Conservation (phyloP, 2,113 vertebrate species). For the Burhinus oedicnemus region DNA sequence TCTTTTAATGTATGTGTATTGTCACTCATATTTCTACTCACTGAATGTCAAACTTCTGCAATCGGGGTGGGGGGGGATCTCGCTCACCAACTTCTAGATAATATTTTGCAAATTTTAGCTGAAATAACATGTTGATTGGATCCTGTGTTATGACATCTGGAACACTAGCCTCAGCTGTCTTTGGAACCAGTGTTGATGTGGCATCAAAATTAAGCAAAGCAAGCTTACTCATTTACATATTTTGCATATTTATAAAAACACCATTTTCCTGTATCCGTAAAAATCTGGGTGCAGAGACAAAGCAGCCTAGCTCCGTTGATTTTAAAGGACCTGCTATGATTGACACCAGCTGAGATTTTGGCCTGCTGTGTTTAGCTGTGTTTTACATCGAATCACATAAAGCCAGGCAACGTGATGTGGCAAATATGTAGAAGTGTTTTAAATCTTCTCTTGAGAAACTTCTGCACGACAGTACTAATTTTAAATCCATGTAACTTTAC, state of each 20-base stretch:
- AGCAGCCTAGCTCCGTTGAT: background rate
- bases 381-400: background rate
- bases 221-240: background rate
- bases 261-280: background rate
- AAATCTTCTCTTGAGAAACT: background rate
- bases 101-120: background rate
- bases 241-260: slow-evolving; percentile 23
- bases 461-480: background rate
- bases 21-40: background rate
- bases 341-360: background rate
- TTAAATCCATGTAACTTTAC: background rate
- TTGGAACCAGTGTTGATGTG: background rate
- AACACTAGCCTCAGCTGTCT: slow-evolving; percentile 1
- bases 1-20: background rate
- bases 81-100: background rate
- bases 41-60: background rate
- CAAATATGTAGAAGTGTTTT: background rate
- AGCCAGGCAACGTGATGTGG: background rate
- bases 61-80: background rate
- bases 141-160: background rate
- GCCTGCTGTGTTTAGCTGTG: background rate
- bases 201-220: slow-evolving; percentile 22
- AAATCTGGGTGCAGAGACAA: background rate
- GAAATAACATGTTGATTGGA: background rate
- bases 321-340: background rate